phyloP scores from a whole-genome alignment of 2,797 vertebrate species.

The Phoeniculus purpureus region DNA sequence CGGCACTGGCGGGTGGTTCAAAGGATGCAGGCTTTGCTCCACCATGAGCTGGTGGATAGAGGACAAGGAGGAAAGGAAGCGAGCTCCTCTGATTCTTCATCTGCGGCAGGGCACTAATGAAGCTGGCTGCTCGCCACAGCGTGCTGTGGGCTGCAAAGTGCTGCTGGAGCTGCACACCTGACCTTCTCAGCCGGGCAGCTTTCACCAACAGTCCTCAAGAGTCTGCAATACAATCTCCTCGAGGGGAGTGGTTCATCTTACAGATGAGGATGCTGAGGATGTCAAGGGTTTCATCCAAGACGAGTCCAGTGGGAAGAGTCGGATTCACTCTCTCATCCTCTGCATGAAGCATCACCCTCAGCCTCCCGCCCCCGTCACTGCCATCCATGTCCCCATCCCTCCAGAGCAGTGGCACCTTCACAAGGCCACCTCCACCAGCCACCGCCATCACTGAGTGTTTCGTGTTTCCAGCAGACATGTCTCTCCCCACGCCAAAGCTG shows the following conservation, averaged over 20 bases:
- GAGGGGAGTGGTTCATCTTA: neutral
- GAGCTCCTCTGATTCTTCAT: neutral
- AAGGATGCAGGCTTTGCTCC: neutral
- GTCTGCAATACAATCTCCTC: neutral
- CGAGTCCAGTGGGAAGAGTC: accelerated
- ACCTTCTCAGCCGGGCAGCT: neutral
- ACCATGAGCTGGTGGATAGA: neutral
- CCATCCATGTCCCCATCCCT: neutral
- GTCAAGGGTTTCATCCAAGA: neutral
- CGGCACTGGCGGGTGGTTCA: neutral
- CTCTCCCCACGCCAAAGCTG: neutral
- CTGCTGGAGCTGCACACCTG: neutral
- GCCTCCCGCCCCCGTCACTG: neutral
- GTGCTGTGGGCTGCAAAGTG: accelerated
- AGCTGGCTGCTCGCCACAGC: neutral
- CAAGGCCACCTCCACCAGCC: neutral
- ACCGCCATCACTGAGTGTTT: neutral
- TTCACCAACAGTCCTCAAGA: neutral
- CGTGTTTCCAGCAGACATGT: conserved; percentile 12
- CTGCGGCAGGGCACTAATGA: neutral
- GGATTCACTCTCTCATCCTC: neutral
- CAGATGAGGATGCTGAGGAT: neutral
- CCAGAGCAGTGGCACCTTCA: neutral
- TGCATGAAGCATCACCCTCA: neutral
- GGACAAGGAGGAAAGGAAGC: neutral